Evolutionary conservation across 2,888 invertebrate species (phyloP).

Genomic region (Epinotia nisella): DNA sequence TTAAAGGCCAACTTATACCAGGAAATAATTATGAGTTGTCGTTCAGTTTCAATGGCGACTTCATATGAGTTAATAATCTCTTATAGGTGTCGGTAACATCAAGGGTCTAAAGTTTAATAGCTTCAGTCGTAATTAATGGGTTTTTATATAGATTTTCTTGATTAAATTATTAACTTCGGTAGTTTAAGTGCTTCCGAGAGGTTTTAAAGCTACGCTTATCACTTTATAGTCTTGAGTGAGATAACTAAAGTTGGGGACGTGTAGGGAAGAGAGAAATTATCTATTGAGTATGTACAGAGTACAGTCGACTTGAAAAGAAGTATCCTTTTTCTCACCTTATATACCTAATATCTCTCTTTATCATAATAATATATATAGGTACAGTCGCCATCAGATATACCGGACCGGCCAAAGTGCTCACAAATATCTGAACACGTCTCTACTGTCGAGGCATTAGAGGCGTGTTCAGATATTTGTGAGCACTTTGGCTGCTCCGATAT

Average conservation of each 20-base stretch:
- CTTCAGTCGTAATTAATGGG: conserved; percentile 30
- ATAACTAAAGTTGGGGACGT: neutral
- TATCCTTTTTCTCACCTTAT: too few relatives aligned
- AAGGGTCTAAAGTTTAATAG: conserved; percentile 34
- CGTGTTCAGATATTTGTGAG: too few relatives aligned
- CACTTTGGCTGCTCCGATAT: too few relatives aligned
- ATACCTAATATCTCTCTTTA: too few relatives aligned
- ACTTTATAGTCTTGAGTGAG: neutral
- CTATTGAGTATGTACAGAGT: too few relatives aligned
- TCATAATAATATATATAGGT: too few relatives aligned
- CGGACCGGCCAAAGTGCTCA: too few relatives aligned
- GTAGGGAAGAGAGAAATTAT: neutral
- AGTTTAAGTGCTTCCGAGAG: conserved; percentile 27
- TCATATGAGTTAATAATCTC: conserved; percentile 31
- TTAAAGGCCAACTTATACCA: neutral
- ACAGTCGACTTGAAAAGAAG: neutral
- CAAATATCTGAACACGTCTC: too few relatives aligned
- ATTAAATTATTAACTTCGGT: conserved; percentile 35
- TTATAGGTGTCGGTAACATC: conserved; percentile 30
- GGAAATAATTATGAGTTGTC: neutral
- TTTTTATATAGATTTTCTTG: conserved; percentile 37
- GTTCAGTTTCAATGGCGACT: neutral
- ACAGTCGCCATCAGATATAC: too few relatives aligned
- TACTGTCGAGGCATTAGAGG: too few relatives aligned
- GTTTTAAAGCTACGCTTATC: conserved; percentile 3